phyloP scores from a whole-genome alignment of 1,140 invertebrate genomes.

The Tyrophagus putrescentiae region DNA sequence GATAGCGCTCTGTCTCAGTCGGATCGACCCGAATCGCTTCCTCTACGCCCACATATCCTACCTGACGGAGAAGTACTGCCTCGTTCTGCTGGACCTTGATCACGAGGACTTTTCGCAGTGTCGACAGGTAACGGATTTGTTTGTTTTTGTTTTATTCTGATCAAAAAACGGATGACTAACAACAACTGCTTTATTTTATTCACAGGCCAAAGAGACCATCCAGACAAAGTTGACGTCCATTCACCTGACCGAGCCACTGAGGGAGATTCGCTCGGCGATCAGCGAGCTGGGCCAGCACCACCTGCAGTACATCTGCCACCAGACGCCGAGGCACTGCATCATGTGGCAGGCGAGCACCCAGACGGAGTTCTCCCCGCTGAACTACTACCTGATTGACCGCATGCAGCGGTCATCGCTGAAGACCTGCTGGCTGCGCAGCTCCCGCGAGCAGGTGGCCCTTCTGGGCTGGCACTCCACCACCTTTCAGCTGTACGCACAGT shows the following conservation, averaged over 20 bases:
- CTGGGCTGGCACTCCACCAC: conserved; percentile 24
- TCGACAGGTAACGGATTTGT: conserved; percentile 14
- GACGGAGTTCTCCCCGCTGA: conserved; percentile 9
- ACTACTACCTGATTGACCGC: conserved; percentile 21
- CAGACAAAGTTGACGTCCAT: not conserved
- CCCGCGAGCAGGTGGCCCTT: conserved; percentile 6
- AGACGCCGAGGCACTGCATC: conserved; percentile 16
- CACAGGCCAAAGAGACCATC: not conserved
- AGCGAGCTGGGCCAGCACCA: conserved; percentile 16
- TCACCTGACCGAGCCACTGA: conserved; percentile 10
- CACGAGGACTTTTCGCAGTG: conserved; percentile 24
- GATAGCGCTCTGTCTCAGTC: conserved; percentile 24
- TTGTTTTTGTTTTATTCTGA: conserved; percentile 11
- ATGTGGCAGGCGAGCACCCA: conserved; percentile 12
- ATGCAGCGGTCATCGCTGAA: conserved; percentile 23
- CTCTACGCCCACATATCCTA: conserved; percentile 24
- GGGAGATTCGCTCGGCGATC: not conserved
- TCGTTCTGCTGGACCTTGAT: conserved; percentile 22
- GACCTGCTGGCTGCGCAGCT: conserved; percentile 22
- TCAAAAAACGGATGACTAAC: not conserved
- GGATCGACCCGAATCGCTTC: conserved; percentile 21
- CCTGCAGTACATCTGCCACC: conserved; percentile 23
- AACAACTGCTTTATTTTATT: not conserved
- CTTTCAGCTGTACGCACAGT: conserved; percentile 25
- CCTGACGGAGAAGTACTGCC: conserved; percentile 19